A percentile compares a stretch with the other conserved stretches of the same genome.
phyloP scores from a whole-genome alignment of 2,888 invertebrate genomes.

The Xanthia togata region DNA sequence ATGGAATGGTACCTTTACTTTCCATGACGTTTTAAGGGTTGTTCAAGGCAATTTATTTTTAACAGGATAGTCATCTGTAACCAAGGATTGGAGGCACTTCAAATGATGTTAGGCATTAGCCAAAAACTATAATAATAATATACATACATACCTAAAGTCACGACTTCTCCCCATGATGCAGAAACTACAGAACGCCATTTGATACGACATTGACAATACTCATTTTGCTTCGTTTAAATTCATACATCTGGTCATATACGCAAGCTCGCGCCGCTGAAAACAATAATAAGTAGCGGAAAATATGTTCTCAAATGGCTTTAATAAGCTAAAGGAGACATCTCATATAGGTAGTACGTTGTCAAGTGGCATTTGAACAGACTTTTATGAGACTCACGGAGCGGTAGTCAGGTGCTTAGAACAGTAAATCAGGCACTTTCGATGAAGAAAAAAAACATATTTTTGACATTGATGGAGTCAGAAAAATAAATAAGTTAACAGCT shows the following conservation, averaged over 20 bases:
- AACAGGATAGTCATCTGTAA: background rate
- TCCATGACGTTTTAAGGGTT: background rate
- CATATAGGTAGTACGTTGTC: background rate
- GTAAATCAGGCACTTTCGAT: background rate
- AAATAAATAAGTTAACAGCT: background rate
- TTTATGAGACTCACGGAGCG: background rate
- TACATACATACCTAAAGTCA: too few species aligned
- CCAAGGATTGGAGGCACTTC: background rate
- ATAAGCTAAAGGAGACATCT: too few species aligned
- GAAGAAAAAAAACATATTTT: background rate
- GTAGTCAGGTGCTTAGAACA: background rate
- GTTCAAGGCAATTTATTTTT: constrained; percentile 13
- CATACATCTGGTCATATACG: too few species aligned
- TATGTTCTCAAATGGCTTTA: background rate
- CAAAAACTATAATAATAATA: too few species aligned
- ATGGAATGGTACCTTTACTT: background rate
- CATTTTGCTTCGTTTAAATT: too few species aligned
- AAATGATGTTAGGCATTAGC: too few species aligned
- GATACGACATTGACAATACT: too few species aligned
- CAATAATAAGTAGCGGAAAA: too few species aligned
- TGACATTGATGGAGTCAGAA: background rate
- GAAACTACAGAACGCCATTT: too few species aligned
- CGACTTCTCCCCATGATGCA: too few species aligned
- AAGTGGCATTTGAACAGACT: background rate
- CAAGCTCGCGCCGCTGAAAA: too few species aligned